phyloP scores from a whole-genome alignment of 2,888 invertebrate genomes.

The Adela reaumurella region DNA sequence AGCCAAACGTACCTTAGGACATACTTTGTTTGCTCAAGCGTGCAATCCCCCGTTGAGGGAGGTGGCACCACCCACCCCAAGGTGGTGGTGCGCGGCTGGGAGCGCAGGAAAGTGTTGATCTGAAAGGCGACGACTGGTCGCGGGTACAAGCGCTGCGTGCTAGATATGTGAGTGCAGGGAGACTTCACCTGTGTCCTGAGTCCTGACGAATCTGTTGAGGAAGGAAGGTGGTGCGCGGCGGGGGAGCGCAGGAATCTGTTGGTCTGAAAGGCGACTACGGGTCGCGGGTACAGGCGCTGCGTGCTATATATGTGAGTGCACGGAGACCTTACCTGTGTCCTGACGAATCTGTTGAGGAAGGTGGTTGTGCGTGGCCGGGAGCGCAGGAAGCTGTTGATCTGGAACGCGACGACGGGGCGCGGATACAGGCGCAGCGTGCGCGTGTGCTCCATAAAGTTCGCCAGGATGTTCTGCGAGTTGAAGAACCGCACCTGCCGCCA shows the following conservation, averaged over 20 bases:
- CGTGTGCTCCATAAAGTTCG: slow-evolving; percentile 97
- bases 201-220: slow-evolving; percentile 87
- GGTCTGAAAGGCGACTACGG: slow-evolving; percentile 98
- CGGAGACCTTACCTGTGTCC: slow-evolving; percentile 77
- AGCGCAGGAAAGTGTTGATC: no score
- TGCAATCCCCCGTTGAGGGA: no score
- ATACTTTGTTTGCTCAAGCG: no score
- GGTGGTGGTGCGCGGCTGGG: no score
- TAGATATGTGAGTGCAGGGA: no score
- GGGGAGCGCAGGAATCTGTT: slow-evolving; percentile 90
- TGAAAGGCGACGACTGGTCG: no score
- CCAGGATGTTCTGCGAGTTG: slow-evolving; percentile 94
- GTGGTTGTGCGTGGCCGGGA: slow-evolving; percentile 86
- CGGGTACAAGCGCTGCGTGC: no score
- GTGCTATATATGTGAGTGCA: no score
- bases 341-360: slow-evolving; percentile 88
- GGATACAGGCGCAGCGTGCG: slow-evolving; percentile 94
- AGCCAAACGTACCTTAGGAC: no score
- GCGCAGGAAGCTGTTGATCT: slow-evolving; percentile 92
- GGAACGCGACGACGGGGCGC: slow-evolving; percentile 97
- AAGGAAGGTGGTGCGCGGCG: slow-evolving; percentile 86
- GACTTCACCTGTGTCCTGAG: slow-evolving; percentile 64
- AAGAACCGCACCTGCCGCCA: slow-evolving; percentile 82
- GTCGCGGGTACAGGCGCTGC: slow-evolving; percentile 91
- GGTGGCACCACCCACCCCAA: no score